Conservation (phyloP, 2,797 vertebrate species). For the Gila robusta region DNA sequence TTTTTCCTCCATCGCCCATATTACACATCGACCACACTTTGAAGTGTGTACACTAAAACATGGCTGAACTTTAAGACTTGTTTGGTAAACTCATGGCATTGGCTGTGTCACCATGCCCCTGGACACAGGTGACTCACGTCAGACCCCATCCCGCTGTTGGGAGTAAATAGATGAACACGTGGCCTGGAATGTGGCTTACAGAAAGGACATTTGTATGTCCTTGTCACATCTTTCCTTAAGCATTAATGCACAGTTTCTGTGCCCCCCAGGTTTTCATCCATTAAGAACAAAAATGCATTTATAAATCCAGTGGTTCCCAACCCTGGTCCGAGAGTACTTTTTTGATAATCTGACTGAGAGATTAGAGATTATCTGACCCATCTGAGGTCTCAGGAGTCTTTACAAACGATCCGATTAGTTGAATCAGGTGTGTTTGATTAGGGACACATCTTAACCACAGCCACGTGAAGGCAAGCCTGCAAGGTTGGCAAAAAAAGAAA, state of each 20-base stretch:
- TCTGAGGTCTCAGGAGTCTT: not conserved
- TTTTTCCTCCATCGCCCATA: slow-evolving; percentile 39
- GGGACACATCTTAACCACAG: not conserved
- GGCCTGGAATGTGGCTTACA: slow-evolving; percentile 20
- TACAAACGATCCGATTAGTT: not conserved
- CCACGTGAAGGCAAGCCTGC: not conserved
- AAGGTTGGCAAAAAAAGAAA: not conserved
- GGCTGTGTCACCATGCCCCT: slow-evolving; percentile 47
- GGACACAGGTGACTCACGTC: slow-evolving; percentile 53
- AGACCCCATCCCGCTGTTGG: slow-evolving; percentile 50
- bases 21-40: slow-evolving; percentile 49
- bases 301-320: not conserved
- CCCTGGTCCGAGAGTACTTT: not conserved
- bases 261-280: not conserved
- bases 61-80: slow-evolving; percentile 47
- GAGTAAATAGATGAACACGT: slow-evolving; percentile 64
- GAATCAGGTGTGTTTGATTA: not conserved
- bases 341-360: not conserved
- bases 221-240: slow-evolving; percentile 3
- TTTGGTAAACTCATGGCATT: slow-evolving; percentile 66
- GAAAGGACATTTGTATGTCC: slow-evolving; percentile 42
- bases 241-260: not conserved
- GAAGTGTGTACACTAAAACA: slow-evolving; percentile 68
- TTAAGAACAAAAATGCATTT: not conserved
- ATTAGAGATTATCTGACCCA: too few species aligned